Percentiles rank a stretch among this genome's conserved stretches.
phyloP scores from a whole-genome alignment of 2,113 vertebrate genomes.

The Oxyruncus cristatus region DNA sequence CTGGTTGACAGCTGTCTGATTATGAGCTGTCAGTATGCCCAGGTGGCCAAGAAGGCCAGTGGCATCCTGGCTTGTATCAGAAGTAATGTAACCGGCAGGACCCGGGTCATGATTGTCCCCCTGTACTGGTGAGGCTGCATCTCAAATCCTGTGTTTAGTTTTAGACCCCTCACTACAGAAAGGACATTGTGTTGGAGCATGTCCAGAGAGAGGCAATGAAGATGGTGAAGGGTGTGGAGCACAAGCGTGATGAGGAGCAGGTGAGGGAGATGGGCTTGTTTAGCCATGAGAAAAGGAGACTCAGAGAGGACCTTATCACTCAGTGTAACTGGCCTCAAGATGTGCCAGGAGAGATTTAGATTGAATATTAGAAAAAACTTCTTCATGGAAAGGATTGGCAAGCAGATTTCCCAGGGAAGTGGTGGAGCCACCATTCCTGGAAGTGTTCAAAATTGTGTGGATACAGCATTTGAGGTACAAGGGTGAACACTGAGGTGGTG shows the following conservation, averaged over 20 bases:
- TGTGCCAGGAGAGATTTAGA: not conserved
- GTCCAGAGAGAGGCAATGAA: not conserved
- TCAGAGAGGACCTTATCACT: not conserved
- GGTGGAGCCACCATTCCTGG: not conserved
- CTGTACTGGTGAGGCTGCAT: not conserved
- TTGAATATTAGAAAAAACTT: not conserved
- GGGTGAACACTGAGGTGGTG: not conserved
- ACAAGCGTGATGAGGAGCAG: not conserved
- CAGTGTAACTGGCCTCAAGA: not conserved
- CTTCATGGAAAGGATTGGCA: accelerated
- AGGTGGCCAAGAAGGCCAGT: not conserved
- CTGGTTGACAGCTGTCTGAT: not conserved
- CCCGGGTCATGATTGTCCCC: not conserved
- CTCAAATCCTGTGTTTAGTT: not conserved
- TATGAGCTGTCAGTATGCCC: not conserved
- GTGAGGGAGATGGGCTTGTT: not conserved
- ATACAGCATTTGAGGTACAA: not conserved
- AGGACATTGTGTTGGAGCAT: not conserved
- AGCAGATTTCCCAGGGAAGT: not conserved
- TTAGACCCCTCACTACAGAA: not conserved
- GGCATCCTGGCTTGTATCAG: not conserved
- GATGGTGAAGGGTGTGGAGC: not conserved
- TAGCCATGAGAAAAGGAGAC: not conserved
- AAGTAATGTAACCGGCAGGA: not conserved
- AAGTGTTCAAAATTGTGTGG: accelerated